A percentile compares a stretch with the other conserved stretches of the same genome.
Evolutionary conservation across 2,113 vertebrate genomes (phyloP).

Genomic region (Melanerpes formicivorus): DNA sequence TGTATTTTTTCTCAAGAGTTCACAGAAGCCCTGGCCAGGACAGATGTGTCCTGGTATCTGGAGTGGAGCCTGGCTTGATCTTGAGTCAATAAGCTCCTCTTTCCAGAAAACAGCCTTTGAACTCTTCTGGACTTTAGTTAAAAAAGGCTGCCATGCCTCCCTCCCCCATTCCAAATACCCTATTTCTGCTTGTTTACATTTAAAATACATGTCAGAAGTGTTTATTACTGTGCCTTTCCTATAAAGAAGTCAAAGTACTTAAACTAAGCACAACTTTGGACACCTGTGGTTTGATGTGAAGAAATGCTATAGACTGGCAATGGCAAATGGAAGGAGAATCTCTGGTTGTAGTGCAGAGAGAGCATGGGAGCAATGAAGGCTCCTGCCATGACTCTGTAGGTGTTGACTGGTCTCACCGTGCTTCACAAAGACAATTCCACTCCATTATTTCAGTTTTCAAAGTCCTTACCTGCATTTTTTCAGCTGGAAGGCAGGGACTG

Average conservation of each 20-base stretch:
- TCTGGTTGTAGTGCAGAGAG: not conserved
- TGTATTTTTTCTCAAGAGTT: not conserved
- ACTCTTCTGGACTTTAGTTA: not conserved
- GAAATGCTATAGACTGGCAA: not conserved
- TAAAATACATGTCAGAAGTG: not conserved
- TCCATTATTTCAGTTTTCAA: not conserved
- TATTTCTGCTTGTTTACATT: not conserved
- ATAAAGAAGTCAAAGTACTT: not conserved
- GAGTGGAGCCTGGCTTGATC: not conserved
- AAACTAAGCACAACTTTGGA: not conserved
- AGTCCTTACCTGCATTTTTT: not conserved
- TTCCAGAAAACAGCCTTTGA: not conserved
- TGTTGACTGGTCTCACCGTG: not conserved
- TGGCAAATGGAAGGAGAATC: not conserved
- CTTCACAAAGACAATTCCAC: not conserved
- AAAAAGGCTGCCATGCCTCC: not conserved
- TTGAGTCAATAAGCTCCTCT: not conserved
- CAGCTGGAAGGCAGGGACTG: not conserved
- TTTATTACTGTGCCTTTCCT: not conserved
- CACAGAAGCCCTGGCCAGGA: not conserved
- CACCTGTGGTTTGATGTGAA: rapidly evolving
- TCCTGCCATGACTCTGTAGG: not conserved
- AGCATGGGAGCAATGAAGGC: rapidly evolving
- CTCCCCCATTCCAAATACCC: no score
- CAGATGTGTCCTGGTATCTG: not conserved